Base-by-base conservation (phyloP, 2,888 invertebrate species). In the Prionchulus punctatus region DNA sequence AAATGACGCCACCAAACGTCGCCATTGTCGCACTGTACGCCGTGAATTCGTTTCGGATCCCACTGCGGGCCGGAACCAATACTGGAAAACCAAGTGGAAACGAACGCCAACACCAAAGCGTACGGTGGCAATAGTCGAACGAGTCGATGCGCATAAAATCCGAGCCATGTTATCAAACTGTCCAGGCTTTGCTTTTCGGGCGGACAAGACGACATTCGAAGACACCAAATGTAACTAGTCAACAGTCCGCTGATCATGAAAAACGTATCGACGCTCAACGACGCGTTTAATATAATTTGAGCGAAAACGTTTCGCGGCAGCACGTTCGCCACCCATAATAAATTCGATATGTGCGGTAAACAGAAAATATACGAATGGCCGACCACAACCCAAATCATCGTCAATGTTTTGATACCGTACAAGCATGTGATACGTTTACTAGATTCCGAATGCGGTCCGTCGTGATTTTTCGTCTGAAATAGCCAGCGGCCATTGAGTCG, bases 251-350 rank as follows among this genome's bases (percentile, higher is more conserved):
- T 58, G 7, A 63, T 57, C 54, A 65, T 60, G 47, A 66, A 58
- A 55, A 66, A 66, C 1, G 64, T 61, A 56, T 66, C 66, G 25
- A 66, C 65, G 21, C 62, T 61, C 25, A 66, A 56, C 1, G 63
- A 62, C 2, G 64, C 62, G 36, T 63, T 64, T 50, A 66, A 42
- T 58, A 63, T 58, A n/a, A 64, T 30, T 43, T 61, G 60, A 21
- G 61, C 57, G 31, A 58, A 47, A 21, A 58, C 43, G 12, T 54
- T 43, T 26, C 59, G 54, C 47, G 42, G 50, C 12, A 59, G 28
- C 4, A n/a, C 1, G 30, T 31, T 3, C 18, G 28, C 3, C 28
- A 36, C 42, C 12, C 18, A 1, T 12, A 45, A 12, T 18, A 57
- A 25, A 31, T 58, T 58, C 7, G 53, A 36, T 12, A 48, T 21